phyloP scores from a whole-genome alignment of 2,113 vertebrate species.

The Bostrychus sinensis region DNA sequence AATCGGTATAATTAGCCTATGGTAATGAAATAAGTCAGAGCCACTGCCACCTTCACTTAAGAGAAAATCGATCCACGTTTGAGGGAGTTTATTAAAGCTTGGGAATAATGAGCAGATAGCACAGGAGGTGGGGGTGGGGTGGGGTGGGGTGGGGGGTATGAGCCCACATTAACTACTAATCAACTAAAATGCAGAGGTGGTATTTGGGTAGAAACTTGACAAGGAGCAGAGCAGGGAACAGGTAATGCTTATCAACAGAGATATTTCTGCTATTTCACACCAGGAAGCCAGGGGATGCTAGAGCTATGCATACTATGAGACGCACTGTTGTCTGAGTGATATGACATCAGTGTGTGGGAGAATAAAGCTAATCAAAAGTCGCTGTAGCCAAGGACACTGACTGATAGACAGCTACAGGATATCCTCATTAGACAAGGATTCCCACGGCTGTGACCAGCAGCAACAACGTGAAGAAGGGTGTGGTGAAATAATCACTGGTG shows the following conservation, averaged over 20 bases:
- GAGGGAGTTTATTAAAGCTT: constrained; percentile 84
- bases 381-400: background rate
- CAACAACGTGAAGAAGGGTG: constrained; percentile 35
- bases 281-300: constrained; percentile 58
- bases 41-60: constrained; percentile 82
- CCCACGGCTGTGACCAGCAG: constrained; percentile 1
- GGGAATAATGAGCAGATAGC: constrained; percentile 72
- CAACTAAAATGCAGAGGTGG: constrained; percentile 48
- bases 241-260: constrained; percentile 38
- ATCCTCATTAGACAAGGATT: constrained; percentile 26
- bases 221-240: constrained; percentile 49
- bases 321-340: constrained; percentile 20
- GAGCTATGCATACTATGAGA: constrained; percentile 38
- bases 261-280: constrained; percentile 47
- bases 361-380: constrained; percentile 39
- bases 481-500: constrained; percentile 70
- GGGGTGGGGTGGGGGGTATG: constrained; percentile 36
- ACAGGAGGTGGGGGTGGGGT: constrained; percentile 43
- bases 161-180: constrained; percentile 75
- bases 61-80: constrained; percentile 82
- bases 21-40: constrained; percentile 84
- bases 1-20: constrained; percentile 83
- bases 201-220: constrained; percentile 41
- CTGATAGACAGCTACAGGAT: constrained; percentile 25
- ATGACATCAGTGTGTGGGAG: constrained; percentile 45